Conservation (phyloP, 2,113 vertebrate species). For the Rhodinocichla rosea region DNA sequence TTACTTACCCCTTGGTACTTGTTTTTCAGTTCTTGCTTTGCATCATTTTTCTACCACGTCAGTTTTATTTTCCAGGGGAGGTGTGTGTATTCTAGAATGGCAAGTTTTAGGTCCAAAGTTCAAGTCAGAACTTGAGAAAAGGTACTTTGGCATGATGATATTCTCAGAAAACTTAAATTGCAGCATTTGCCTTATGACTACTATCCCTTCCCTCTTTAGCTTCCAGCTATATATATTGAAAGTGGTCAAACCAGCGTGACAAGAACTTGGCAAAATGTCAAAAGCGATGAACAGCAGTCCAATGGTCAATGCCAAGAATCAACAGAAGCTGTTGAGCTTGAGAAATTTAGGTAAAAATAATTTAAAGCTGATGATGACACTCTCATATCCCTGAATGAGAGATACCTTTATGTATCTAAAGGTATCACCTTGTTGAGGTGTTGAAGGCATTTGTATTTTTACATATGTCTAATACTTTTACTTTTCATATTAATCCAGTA, state of each 20-base stretch:
- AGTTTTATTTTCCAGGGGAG: fast-evolving
- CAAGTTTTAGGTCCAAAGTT: neutral
- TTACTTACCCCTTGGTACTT: neutral
- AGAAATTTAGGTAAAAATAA: slow-evolving; percentile 83
- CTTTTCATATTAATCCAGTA: neutral
- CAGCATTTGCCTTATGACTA: neutral
- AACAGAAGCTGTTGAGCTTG: slow-evolving; percentile 80
- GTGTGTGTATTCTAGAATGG: neutral
- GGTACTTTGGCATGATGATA: neutral
- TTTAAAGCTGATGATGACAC: neutral
- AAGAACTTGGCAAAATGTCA: slow-evolving; percentile 51
- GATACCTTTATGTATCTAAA: neutral
- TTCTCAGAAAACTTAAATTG: neutral
- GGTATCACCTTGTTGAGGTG: neutral
- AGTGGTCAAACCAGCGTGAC: slow-evolving; percentile 56
- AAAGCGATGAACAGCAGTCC: slow-evolving; percentile 36
- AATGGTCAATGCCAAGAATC: slow-evolving; percentile 58
- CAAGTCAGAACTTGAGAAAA: neutral
- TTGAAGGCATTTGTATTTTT: neutral
- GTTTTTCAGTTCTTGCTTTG: neutral
- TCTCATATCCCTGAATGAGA: neutral
- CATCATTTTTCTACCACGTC: neutral
- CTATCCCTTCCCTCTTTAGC: slow-evolving; percentile 64
- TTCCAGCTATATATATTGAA: slow-evolving; percentile 68
- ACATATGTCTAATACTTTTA: neutral